Conservation (phyloP, 1,140 invertebrate species). For the Aphelinus certus region DNA sequence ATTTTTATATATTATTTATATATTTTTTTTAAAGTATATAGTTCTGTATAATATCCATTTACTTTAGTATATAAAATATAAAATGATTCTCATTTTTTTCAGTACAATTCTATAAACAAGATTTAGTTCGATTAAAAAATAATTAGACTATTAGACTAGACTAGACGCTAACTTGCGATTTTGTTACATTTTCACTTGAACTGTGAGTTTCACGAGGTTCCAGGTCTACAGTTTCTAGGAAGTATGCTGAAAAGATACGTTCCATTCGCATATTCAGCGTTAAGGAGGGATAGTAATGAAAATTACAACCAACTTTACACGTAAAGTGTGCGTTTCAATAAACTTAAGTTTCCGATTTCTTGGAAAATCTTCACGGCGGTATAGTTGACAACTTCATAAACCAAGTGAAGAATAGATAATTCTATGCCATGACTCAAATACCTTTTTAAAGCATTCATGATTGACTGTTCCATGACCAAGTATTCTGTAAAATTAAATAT, state of each 20-base stretch:
- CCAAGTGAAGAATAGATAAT: conserved; percentile 15
- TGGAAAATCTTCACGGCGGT: conserved; percentile 1
- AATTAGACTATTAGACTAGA: conserved; percentile 41
- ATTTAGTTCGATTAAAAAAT: conserved; percentile 39
- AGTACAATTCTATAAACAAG: conserved; percentile 39
- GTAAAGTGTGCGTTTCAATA: neutral
- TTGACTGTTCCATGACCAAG: conserved; percentile 32
- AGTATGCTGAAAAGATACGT: conserved; percentile 11
- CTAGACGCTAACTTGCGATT: conserved; percentile 41
- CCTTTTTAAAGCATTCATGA: conserved; percentile 32
- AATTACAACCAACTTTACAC: conserved; percentile 28
- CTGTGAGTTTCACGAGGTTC: neutral
- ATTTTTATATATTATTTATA: neutral
- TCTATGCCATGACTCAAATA: conserved; percentile 11
- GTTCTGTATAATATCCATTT: conserved; percentile 27
- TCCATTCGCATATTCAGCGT: conserved; percentile 1
- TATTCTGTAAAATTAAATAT: conserved; percentile 25
- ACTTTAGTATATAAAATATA: conserved; percentile 45
- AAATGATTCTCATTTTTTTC: conserved; percentile 40
- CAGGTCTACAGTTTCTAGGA: conserved; percentile 9
- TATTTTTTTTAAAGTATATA: conserved; percentile 15
- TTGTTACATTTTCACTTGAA: conserved; percentile 3
- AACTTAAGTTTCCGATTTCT: conserved; percentile 13
- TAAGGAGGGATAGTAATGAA: conserved; percentile 23
- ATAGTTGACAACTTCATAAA: conserved; percentile 22